A percentile compares a stretch with the other conserved stretches of the same genome.
Conservation (phyloP, 2,113 vertebrate species). For the Cephalophus harveyi region DNA sequence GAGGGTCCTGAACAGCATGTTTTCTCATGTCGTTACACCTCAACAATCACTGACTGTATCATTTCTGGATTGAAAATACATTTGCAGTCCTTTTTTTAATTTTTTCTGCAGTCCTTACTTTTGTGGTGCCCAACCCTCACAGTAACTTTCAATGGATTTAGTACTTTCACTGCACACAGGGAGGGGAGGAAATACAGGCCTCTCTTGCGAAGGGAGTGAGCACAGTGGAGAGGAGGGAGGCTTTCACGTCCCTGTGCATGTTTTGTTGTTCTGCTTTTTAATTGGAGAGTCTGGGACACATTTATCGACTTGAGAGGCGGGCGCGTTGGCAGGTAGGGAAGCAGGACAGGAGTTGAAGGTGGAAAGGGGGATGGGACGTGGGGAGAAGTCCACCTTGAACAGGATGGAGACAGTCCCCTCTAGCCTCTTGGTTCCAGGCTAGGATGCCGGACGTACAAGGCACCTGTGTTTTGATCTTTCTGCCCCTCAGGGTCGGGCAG, state of each 20-base stretch:
- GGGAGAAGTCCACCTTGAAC: background rate
- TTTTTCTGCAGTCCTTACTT: background rate
- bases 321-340: background rate
- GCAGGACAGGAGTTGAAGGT: too few relatives aligned
- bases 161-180: background rate
- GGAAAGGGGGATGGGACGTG: accelerated
- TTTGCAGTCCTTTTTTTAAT: background rate
- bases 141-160: background rate
- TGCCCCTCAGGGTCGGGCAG: background rate
- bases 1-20: background rate
- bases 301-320: background rate
- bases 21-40: background rate
- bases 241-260: background rate
- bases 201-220: background rate
- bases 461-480: background rate
- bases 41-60: background rate
- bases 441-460: accelerated
- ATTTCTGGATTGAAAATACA: conserved; percentile 28
- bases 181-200: background rate
- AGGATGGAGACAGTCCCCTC: too few relatives aligned
- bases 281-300: too few relatives aligned
- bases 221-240: background rate
- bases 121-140: background rate
- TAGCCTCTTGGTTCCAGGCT: accelerated
- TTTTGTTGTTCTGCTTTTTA: background rate